phyloP scores from a whole-genome alignment of 2,113 vertebrate genomes.

The Cisticola juncidis region DNA sequence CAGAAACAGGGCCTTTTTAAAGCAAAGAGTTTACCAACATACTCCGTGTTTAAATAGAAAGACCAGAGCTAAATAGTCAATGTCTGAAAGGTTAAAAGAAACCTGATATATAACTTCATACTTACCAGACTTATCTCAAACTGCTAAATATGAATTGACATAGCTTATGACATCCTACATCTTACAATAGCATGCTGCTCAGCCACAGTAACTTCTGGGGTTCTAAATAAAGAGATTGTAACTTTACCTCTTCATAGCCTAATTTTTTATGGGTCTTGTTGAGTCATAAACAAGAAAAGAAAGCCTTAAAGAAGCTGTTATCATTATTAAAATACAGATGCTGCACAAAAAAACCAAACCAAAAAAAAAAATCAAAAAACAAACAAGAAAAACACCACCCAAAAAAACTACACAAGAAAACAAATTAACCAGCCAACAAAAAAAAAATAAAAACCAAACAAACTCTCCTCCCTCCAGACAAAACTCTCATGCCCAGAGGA shows the following conservation, averaged over 20 bases:
- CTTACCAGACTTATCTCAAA: background rate
- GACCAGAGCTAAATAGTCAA: background rate
- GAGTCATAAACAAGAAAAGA: background rate
- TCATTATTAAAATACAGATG: background rate
- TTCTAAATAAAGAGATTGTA: background rate
- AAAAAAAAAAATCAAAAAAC: background rate
- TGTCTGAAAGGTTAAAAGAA: constrained; percentile 26
- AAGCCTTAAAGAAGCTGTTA: background rate
- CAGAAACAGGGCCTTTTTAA: background rate
- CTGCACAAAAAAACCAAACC: background rate
- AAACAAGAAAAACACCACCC: background rate
- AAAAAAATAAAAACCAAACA: background rate
- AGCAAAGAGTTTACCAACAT: background rate
- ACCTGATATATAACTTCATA: background rate
- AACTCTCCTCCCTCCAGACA: background rate
- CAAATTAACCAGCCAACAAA: background rate
- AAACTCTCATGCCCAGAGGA: background rate
- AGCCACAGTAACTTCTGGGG: background rate
- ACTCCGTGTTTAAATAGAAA: background rate
- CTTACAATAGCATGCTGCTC: background rate
- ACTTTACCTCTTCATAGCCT: background rate
- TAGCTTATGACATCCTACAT: background rate
- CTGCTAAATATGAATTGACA: constrained; percentile 12
- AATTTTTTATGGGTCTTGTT: background rate
- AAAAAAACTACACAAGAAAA: background rate